Conservation (phyloP, 2,113 vertebrate species). For the Bos indicus region DNA sequence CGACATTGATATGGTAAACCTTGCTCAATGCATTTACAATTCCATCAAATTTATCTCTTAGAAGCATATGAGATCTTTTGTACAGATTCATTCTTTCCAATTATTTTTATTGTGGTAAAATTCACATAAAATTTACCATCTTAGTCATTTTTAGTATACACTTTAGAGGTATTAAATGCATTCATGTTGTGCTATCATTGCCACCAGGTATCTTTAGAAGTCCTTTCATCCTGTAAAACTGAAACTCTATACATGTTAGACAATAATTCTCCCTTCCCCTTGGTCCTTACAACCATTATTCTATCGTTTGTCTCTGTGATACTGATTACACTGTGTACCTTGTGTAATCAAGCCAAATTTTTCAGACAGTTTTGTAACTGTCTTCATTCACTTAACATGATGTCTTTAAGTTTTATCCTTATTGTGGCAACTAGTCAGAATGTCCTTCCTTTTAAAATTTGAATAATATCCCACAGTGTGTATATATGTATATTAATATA, state of each 20-base stretch:
- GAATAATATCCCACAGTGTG: background rate
- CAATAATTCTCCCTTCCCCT: background rate
- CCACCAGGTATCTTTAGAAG: background rate
- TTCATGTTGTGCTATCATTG: background rate
- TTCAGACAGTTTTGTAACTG: background rate
- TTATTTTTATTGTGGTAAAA: background rate
- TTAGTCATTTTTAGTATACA: background rate
- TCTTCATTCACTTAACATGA: background rate
- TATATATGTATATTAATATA: background rate
- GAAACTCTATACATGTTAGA: background rate
- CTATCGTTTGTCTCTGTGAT: background rate
- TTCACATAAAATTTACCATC: background rate
- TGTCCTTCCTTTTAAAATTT: background rate
- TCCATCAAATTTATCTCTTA: background rate
- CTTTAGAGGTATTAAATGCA: background rate
- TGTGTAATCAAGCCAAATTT: background rate
- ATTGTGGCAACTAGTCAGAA: background rate
- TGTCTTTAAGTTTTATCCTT: background rate
- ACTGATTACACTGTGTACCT: background rate
- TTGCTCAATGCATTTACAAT: background rate
- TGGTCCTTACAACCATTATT: background rate
- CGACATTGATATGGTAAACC: background rate
- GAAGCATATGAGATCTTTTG: background rate
- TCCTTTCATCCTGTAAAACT: background rate
- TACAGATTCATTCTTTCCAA: background rate